Base-by-base conservation (phyloP, 2,797 vertebrate genomes). In the Malacoctenus gilli region DNA sequence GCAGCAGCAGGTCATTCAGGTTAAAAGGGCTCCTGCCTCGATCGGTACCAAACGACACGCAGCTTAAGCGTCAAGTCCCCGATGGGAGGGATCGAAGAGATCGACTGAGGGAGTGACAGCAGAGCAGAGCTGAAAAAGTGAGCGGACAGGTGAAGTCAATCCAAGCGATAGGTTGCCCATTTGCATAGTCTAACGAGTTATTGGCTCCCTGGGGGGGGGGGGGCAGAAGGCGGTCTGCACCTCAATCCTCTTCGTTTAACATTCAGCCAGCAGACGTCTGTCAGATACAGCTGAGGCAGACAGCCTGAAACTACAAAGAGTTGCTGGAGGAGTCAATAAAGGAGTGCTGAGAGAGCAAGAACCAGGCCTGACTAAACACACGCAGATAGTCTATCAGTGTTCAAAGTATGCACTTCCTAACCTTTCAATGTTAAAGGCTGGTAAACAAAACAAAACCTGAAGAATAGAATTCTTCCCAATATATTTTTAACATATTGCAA, bases 11-110 rank as follows among this genome's bases (percentile, higher is more conserved):
- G 37, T 40, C 38, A 0, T 18, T 14, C 18, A 9, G 60, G 47
- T 59, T 65, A 56, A 57, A 65, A 42, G 57, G 37, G 53, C 59
- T 46, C n/a, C 18, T 2, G 52, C 18, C 25, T 54, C 53, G 81
- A 57, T 57, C 21, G 35, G 25, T 73, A 64, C 31, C 34, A 58
- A 70, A 58, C 22, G 53, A 13, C 61, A 36, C 10, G 19, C 6
- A 59, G 35, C 53, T 54, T 30, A 19, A 55, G 42, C 62, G 73
- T 35, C 52, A 68, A 41, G 76, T 28, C 15, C 3, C n/a, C 52
- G 43, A 76, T 87, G 46, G n/a, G 82, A 78, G 53, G 52, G 21
- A 76, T 87, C 49, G n/a, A 83, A 78, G 53, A 54, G 21, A 85
- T 83, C 30, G 66, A 83, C 21, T 3, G 6, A 25, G 21, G 8